These are phyloP conservation scores for Brevimyrus niger DNA, from an alignment of 2,113 vertebrate species.

Conservation along the genomic window DNA sequence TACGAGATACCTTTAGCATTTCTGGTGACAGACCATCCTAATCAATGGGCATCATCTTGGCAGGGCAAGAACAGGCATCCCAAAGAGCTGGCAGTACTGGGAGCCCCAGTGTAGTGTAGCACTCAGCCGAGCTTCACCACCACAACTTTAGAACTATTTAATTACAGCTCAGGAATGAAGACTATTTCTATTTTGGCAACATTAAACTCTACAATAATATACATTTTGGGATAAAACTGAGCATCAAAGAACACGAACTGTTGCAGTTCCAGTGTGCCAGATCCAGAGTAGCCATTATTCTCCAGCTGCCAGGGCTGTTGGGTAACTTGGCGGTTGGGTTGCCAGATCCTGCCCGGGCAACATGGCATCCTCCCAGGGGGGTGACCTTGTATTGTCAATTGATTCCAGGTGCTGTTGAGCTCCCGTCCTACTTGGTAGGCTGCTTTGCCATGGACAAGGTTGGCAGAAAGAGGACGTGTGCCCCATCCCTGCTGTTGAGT, in stretches of 20 bases:
- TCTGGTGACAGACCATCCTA: neutral
- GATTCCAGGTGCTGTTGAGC: slow-evolving; percentile 76
- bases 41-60: neutral
- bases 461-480: slow-evolving; percentile 77
- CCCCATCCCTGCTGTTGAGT: slow-evolving; percentile 68
- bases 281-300: neutral
- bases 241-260: neutral
- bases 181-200: neutral
- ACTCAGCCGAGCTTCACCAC: neutral
- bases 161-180: neutral
- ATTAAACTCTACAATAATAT: neutral
- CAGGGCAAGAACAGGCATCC: neutral
- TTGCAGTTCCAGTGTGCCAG: neutral
- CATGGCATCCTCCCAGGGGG: neutral
- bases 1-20: neutral
- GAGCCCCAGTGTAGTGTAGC: neutral
- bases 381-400: slow-evolving; percentile 36
- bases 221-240: neutral
- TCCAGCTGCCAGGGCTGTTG: neutral
- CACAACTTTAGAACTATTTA: neutral
- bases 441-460: slow-evolving; percentile 75
- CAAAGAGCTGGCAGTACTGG: neutral
- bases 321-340: neutral
- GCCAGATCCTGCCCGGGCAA: neutral
- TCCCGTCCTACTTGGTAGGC: slow-evolving; percentile 76